These are phyloP conservation scores for Anguilla obscura DNA, from an alignment of 2,797 vertebrate genomes.

Conservation along the genomic window DNA sequence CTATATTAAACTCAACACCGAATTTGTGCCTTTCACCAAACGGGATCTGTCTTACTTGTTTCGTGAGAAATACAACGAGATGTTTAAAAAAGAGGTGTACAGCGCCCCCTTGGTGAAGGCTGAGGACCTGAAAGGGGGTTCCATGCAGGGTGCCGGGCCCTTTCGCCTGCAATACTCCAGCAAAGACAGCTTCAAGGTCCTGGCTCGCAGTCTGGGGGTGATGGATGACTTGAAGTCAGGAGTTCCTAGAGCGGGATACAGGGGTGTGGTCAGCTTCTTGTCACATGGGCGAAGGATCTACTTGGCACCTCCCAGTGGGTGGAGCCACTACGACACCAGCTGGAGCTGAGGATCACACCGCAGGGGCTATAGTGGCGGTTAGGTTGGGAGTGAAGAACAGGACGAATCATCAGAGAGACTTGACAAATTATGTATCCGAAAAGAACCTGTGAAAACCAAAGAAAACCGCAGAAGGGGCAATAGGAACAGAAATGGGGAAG, in stretches of 20 bases:
- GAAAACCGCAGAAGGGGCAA: constrained; percentile 51
- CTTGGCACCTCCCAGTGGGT: constrained; percentile 83
- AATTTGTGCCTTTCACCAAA: constrained; percentile 89
- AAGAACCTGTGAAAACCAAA: constrained; percentile 72
- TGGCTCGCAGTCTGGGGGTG: constrained; percentile 84
- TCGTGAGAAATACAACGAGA: constrained; percentile 75
- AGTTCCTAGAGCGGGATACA: constrained; percentile 90
- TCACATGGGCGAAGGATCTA: constrained; percentile 84
- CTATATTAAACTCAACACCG: constrained; percentile 90
- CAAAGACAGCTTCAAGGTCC: constrained; percentile 87
- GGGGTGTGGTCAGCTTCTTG: constrained; percentile 85
- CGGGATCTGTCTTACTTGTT: constrained; percentile 83
- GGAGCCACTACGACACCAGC: constrained; percentile 86
- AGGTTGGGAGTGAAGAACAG: constrained; percentile 4
- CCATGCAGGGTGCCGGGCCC: constrained; percentile 67
- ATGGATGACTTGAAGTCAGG: constrained; percentile 98
- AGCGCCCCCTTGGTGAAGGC: constrained; percentile 71
- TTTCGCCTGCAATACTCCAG: constrained; percentile 85
- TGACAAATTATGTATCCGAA: constrained; percentile 39
- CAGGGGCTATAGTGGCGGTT: background rate
- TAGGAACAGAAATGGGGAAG: constrained; percentile 39
- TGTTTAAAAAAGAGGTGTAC: constrained; percentile 79
- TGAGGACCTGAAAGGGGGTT: constrained; percentile 77
- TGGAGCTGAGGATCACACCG: constrained; percentile 80
- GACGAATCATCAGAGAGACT: constrained; percentile 5